Percentiles rank a stretch among this genome's conserved stretches.
Conservation (phyloP, 2,888 invertebrate species). For the Lasioglossum leucozonium region DNA sequence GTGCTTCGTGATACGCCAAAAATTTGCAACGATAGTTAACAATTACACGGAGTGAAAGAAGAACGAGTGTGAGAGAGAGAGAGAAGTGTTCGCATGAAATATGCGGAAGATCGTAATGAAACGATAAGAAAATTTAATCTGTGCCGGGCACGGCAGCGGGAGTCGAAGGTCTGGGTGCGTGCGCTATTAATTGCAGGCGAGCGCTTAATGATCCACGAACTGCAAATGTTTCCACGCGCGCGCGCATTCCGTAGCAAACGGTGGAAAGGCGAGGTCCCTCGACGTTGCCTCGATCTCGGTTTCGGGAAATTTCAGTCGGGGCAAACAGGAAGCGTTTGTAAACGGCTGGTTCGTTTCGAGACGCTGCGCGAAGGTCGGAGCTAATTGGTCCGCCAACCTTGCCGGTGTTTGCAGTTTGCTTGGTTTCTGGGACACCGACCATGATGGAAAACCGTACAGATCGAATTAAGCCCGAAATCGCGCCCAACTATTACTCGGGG, state of each 20-base stretch:
- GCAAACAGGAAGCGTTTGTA: constrained; percentile 56
- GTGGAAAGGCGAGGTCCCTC: constrained; percentile 14
- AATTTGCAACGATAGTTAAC: not conserved
- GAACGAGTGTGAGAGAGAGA: too few species aligned
- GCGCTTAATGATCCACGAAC: constrained; percentile 34
- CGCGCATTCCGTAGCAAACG: constrained; percentile 37
- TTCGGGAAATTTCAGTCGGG: constrained; percentile 52
- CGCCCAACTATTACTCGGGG: constrained; percentile 35
- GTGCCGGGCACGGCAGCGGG: too few species aligned
- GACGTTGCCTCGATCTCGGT: constrained; percentile 42
- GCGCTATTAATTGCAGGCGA: constrained; percentile 25
- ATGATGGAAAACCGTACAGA: constrained; percentile 58
- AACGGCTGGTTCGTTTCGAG: constrained; percentile 51
- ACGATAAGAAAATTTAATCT: not conserved
- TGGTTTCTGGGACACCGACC: constrained; percentile 53
- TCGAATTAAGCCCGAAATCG: constrained; percentile 56
- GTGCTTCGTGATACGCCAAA: not conserved
- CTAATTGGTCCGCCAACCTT: constrained; percentile 62
- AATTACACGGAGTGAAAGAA: not conserved
- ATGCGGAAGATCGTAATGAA: not conserved
- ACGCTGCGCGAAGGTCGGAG: constrained; percentile 53
- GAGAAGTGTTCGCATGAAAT: not conserved
- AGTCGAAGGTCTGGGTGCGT: not conserved
- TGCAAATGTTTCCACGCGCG: constrained; percentile 18
- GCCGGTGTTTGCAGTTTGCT: constrained; percentile 58